A percentile compares a stretch with the other conserved stretches of the same genome.
These are phyloP conservation scores for Actinernus sp. DNA, from an alignment of 92 coral and sea anemone species.

Conservation along the genomic window DNA sequence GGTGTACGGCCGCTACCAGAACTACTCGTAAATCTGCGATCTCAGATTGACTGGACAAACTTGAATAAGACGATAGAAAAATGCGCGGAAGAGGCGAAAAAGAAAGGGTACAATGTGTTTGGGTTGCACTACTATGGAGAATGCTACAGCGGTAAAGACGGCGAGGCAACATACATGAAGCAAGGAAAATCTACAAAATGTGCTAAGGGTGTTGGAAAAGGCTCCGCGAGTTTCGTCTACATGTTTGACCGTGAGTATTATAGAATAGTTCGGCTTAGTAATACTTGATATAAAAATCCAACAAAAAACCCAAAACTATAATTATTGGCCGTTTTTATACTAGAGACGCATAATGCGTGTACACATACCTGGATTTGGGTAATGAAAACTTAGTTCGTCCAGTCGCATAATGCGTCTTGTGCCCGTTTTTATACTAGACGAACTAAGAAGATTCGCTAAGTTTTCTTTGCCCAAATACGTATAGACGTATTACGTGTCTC, in stretches of 20 bases:
- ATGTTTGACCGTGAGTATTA: slow-evolving; percentile 18
- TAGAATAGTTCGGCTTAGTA: too few species aligned
- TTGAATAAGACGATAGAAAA: slow-evolving; percentile 7
- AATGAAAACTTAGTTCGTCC: too few species aligned
- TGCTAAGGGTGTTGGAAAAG: slow-evolving; percentile 6
- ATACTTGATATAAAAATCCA: too few species aligned
- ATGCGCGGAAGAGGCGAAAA: slow-evolving; percentile 18
- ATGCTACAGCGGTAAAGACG: slow-evolving; percentile 31
- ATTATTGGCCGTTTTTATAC: too few species aligned
- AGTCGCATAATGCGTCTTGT: too few species aligned
- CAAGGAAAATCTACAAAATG: slow-evolving; percentile 12
- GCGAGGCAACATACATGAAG: slow-evolving; percentile 2
- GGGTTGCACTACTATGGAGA: slow-evolving; percentile 6
- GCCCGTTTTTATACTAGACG: too few species aligned
- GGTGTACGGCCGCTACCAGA: slow-evolving; percentile 18
- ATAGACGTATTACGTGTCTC: too few species aligned
- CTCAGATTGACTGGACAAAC: slow-evolving; percentile 15
- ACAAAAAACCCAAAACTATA: too few species aligned
- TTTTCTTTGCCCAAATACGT: too few species aligned
- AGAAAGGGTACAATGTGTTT: slow-evolving; percentile 6
- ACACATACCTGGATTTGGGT: too few species aligned
- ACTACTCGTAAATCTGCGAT: slow-evolving; percentile 3
- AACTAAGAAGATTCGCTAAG: too few species aligned
- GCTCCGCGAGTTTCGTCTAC: slow-evolving; percentile 14
- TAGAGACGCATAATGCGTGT: too few species aligned